Evolutionary conservation across 2,888 invertebrate genomes (phyloP), one percentile per base, ranked within the genome.

Genomic region (Alcis repandata): DNA sequence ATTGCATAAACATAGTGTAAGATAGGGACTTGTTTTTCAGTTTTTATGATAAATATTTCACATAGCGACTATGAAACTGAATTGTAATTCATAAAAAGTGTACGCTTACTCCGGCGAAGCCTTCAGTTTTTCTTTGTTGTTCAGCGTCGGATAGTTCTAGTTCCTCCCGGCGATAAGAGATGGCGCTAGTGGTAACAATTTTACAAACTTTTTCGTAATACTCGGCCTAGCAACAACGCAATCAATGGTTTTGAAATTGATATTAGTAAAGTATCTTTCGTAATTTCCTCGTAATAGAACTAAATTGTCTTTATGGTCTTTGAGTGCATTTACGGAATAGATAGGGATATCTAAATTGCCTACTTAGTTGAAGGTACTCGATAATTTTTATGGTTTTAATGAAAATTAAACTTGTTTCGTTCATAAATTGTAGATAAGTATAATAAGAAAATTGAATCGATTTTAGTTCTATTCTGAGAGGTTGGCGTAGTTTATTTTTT

Each of bases 161-260:
- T 83, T 74, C 69, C 3, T 0, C 9, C 8, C 8, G 17, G 1
- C 9, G 46, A 38, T 59, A 69, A 76, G 20, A 88, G 88, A 85
- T 87, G 88, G 84, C 86, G 82, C 38, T 79, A 70, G 67, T 22
- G 2, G 79, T 72, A 33, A 9, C 33, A 10, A 17, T 20, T 10
- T 7, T 15, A 15, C 15, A 46, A 19, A 36, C 33, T 40, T 45
- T 49, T 36, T 40, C 36, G 33, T 49, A 11, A 36, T 8, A n/a
- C 11, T 7, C 32, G 53, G 67, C 79, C 43, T 79, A 61, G 80
- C 77, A 82, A 82, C 82, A 79, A 51, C 52, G 57, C 69, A 61
- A 70, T 68, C 64, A 70, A 70, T 70, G 71, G 60, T 69, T 71
- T 73, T 61, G 64, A 72, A 73, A 74, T 72, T 72, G 73, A 53